Evolutionary conservation across 2,113 vertebrate species (phyloP), one percentile per base, ranked within the genome.

Genomic region (Felis chaus): DNA sequence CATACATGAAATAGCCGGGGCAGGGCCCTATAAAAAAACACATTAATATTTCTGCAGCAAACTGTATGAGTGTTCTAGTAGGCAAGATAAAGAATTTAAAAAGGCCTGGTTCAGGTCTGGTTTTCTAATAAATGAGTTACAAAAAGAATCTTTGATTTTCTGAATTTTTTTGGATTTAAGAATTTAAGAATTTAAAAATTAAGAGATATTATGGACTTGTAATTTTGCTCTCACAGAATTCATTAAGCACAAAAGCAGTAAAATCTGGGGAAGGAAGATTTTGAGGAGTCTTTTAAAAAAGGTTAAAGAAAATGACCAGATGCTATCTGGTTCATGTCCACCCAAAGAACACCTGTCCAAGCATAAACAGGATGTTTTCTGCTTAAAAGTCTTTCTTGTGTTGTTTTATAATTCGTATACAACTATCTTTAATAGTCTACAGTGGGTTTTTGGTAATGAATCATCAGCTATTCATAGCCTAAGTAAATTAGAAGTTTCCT

Each of bases 91-190:
- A 82, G 5, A 82, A 69, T 55, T 41, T 39, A 91, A 91, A 89
- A 21, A 66, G 41, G 73, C 50, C 39, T 81, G 41, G 83, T 66
- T 97, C 50, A 73, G 15, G 39, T 95, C 57, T 94, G 45, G 66
- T 78, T 85, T 97, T 91, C 33, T 39, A 65, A 84, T 61, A 90
- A 74, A 57, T 73, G 3, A 96, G 13, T 93, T 69, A 93, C 12
- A 86, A 88, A 96, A 95, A 79, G 8, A 94, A 63, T 7, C 41
- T 50, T 76, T 95, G 71, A 27, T 86, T 87, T 97, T 79, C 84
- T 90, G 23, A 66, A 68, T 45, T 68, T 63, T 73, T 90, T 74
- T 85, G 69, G 23, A 88, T 88, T 92, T 88, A 31, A 96, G 33
- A 80, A 80, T 29, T 92, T 88, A 25, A 96, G 33, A 80, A 80